A percentile compares a stretch with the other conserved stretches of the same genome.
Conservation (phyloP, 1,140 invertebrate species). For the Sarcophaga peregrina region DNA sequence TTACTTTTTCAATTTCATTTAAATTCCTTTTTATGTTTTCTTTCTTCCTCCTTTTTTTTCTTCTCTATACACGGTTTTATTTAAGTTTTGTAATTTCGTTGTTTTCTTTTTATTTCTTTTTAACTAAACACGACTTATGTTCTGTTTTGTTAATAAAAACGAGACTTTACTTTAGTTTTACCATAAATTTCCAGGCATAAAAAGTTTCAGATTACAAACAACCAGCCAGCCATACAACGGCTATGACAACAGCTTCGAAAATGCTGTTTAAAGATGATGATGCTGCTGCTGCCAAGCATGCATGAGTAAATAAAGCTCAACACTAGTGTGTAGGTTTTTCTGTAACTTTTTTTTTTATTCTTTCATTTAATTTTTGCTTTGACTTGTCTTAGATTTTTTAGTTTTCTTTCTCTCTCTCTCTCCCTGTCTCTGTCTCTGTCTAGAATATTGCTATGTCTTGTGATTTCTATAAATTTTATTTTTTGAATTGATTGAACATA, state of each 20-base stretch:
- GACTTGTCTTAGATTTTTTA: too few species aligned
- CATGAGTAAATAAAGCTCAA: not conserved
- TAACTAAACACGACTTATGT: conserved; percentile 10
- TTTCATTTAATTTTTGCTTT: not conserved
- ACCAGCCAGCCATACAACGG: not conserved
- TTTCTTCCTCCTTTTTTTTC: too few species aligned
- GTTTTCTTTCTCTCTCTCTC: too few species aligned
- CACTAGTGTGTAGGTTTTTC: conserved; percentile 22
- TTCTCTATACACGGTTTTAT: too few species aligned
- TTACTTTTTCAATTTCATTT: not conserved
- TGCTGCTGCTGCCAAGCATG: not conserved
- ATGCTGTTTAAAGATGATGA: not conserved
- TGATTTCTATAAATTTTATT: conserved; percentile 23
- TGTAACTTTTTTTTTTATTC: not conserved
- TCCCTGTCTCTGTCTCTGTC: too few species aligned
- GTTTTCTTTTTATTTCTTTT: not conserved
- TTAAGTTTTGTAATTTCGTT: not conserved
- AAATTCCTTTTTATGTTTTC: not conserved
- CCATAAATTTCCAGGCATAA: conserved; percentile 10
- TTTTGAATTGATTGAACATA: conserved; percentile 23
- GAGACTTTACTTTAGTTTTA: conserved; percentile 25
- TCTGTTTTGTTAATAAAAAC: conserved; percentile 12
- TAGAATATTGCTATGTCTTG: conserved; percentile 8
- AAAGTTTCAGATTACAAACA: not conserved
- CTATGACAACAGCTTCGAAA: not conserved